A percentile compares a stretch with the other conserved stretches of the same genome.
These are phyloP conservation scores for Mareca strepera DNA, from an alignment of 2,797 vertebrate species.

Conservation along the genomic window DNA sequence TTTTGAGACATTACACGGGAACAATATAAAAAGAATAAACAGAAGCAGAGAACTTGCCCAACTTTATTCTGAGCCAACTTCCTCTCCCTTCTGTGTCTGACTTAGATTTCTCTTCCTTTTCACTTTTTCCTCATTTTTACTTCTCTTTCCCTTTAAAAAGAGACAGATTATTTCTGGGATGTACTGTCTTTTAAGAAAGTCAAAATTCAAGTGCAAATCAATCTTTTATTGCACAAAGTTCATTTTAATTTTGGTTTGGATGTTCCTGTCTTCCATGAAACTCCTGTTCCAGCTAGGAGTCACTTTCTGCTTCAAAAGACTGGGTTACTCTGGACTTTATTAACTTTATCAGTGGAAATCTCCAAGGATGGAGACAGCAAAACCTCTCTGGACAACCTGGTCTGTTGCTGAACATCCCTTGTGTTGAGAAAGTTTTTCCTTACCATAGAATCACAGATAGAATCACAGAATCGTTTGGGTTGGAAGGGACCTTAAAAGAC, in stretches of 20 bases:
- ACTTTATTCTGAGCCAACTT: conserved; percentile 27
- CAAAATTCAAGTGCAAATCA: not conserved
- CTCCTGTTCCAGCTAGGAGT: not conserved
- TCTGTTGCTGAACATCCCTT: not conserved
- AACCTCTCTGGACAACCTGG: not conserved
- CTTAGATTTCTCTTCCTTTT: not conserved
- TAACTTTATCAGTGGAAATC: not conserved
- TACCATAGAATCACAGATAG: not conserved
- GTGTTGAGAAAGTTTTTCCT: not conserved
- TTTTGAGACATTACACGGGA: conserved; percentile 15
- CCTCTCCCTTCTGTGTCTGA: not conserved
- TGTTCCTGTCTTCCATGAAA: not conserved
- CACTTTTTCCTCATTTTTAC: not conserved
- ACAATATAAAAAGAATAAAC: conserved; percentile 35
- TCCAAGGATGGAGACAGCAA: not conserved
- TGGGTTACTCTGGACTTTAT: not conserved
- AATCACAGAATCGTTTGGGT: not conserved
- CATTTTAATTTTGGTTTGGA: not conserved
- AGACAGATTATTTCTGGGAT: not conserved
- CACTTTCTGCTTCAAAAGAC: not conserved
- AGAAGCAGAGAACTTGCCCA: conserved; percentile 3
- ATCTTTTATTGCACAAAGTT: not conserved
- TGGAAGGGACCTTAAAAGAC: not conserved
- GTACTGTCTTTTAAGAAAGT: not conserved
- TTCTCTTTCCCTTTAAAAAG: not conserved